phyloP scores from a whole-genome alignment of 2,797 vertebrate species.

The Thalassophryne amazonica region DNA sequence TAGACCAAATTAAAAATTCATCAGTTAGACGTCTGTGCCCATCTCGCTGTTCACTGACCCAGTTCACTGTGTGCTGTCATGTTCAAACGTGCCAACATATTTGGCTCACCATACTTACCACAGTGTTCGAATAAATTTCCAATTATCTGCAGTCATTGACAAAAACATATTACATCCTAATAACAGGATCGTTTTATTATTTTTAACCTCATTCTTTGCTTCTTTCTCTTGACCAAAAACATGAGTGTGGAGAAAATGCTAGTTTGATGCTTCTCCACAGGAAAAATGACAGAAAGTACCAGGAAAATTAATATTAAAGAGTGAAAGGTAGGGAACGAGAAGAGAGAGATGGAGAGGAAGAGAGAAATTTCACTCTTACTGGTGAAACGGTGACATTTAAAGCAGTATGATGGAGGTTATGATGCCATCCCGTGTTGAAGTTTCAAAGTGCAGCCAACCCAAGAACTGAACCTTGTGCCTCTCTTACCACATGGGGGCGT shows the following conservation, averaged over 20 bases:
- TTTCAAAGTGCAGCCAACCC: too few relatives aligned
- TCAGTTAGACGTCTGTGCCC: conserved; percentile 14
- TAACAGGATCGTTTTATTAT: conserved; percentile 11
- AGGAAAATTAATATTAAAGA: too few relatives aligned
- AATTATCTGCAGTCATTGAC: conserved; percentile 10
- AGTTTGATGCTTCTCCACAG: too few relatives aligned
- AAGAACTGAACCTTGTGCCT: too few relatives aligned
- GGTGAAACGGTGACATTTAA: too few relatives aligned
- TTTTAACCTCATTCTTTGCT: conserved; percentile 43
- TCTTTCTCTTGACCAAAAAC: conserved; percentile 32
- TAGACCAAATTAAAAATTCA: conserved; percentile 65
- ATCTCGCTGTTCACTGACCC: conserved; percentile 63
- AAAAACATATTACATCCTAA: conserved; percentile 23
- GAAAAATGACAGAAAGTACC: too few relatives aligned
- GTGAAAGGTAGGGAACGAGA: too few relatives aligned
- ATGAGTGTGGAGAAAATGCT: conserved; percentile 48
- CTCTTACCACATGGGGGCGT: too few relatives aligned
- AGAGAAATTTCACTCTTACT: conserved; percentile 11
- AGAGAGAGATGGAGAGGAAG: not conserved
- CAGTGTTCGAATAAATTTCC: not conserved
- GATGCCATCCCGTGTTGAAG: too few relatives aligned
- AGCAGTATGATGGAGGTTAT: too few relatives aligned
- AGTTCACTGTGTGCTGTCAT: conserved; percentile 46
- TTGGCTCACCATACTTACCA: not conserved
- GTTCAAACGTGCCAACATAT: not conserved